A percentile compares a stretch with the other conserved stretches of the same genome.
phyloP scores from a whole-genome alignment of 2,113 vertebrate species.

The Monopterus albus region DNA sequence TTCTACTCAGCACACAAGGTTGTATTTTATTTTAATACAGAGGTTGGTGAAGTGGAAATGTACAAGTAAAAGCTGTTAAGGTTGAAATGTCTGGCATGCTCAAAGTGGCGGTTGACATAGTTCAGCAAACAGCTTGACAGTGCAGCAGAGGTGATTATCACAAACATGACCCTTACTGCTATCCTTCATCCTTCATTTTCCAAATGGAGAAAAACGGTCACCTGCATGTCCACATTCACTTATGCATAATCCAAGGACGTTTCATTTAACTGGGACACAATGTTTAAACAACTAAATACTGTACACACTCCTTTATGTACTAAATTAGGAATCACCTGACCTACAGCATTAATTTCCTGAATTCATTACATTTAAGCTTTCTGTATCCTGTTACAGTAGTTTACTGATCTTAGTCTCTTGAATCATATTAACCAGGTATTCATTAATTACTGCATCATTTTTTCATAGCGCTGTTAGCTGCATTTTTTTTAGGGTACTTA shows the following conservation, averaged over 20 bases:
- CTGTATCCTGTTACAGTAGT: neutral
- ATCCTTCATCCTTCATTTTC: neutral
- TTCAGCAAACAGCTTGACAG: neutral
- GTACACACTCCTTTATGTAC: neutral
- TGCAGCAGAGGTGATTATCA: neutral
- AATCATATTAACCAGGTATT: neutral
- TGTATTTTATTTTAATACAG: slow-evolving; percentile 59
- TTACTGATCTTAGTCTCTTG: neutral
- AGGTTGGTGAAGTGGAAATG: slow-evolving; percentile 24
- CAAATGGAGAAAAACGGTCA: neutral
- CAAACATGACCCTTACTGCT: slow-evolving; percentile 4
- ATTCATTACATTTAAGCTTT: slow-evolving; percentile 1
- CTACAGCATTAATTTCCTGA: neutral
- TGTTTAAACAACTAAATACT: slow-evolving; percentile 8
- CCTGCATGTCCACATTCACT: neutral
- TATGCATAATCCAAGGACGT: neutral
- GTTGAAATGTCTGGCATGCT: neutral
- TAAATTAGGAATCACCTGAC: neutral
- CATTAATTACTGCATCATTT: neutral
- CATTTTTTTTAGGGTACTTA: neutral
- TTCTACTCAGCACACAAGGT: slow-evolving; percentile 17
- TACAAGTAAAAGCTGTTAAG: slow-evolving; percentile 31
- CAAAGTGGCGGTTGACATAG: neutral
- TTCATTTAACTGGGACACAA: neutral
- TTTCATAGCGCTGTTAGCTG: neutral